Base-by-base conservation (phyloP, 2,797 vertebrate genomes). In the Heteromormyrus szaboi region DNA sequence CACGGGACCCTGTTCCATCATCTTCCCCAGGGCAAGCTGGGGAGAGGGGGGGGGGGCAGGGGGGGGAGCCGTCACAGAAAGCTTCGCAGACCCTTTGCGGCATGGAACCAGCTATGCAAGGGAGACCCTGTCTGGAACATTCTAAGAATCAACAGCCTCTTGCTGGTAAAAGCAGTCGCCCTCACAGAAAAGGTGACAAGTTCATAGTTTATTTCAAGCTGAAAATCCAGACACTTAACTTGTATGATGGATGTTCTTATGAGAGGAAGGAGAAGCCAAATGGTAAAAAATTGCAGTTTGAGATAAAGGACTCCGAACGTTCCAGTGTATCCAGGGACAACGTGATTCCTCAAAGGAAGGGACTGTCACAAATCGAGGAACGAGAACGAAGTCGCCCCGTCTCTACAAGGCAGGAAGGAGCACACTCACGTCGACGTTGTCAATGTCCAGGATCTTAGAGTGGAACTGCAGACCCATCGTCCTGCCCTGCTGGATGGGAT, bases 1-100 rank as follows among this genome's bases (percentile, higher is more conserved):
- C 50, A 99, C 98, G 0, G 98, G 98, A 0, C 98, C 98, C 92
- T 99, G 98, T 87, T 99, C 98, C 98, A 99, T 99, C 96, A 99
- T 98, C 95, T 99, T 99, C 59, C 98, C 98, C 98, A 99, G 97
- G 22, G 97, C 97, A 92, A 99, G 90, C 98, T 99, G 94, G 0
- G 65, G 65, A 86, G 37, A 19, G 29, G 17, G 6, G 53, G 85
- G 9, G 9, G 59, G 86, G 12, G 14, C 33, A 2, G 33, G 33
- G 33, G 33, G 33, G 33, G 33, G 33, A 3, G 9, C 8, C 0
- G 44, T n/a, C n/a, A 33, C 72, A 48, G 50, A 53, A 2, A 17
- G 9, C 22, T 53, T 50, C 4, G 1, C 8, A 3, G 22, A 12
- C n/a, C 25, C n/a, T 29, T 1, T 8, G 56, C 0, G 14, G 11